Evolutionary conservation across 1,140 invertebrate genomes (phyloP), one percentile per base, ranked within the genome.

Genomic region (Melipona quadrifasciata): DNA sequence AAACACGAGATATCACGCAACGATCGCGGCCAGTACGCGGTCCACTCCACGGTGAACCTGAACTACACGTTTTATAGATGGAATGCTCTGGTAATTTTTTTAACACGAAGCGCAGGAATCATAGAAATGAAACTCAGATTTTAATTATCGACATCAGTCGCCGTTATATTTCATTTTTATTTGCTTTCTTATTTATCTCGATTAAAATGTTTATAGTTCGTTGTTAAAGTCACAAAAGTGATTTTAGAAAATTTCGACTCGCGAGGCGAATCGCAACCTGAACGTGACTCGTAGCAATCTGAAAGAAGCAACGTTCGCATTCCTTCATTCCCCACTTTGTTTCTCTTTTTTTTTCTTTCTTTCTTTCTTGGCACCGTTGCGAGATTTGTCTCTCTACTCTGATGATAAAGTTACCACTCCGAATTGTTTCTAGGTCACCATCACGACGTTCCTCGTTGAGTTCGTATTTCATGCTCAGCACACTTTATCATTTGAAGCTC

Each of bases 1-100:
- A 83, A 77, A 86, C 80, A 81, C 57, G 80, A 86, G 84, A 77
- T 82, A 86, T 83, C 84, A 55, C 24, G 68, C 80, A 86, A 86
- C 80, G 84, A 86, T 86, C 74, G 34, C 73, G 80, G 51, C 4
- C 67, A 82, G 80, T 73, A 74, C 84, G 84, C n/a, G n/a, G n/a
- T 86, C 74, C 83, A 86, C 80, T 76, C 72, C 72, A 67, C 84
- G 65, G 55, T 47, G 57, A 58, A 14, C 79, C 39, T 47, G 64
- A 55, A 82, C 19, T 68, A 82, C 27, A 0, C 55, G 84, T 12
- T 71, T 82, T 82, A 61, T 82, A 85, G 84, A 85, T 39, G 55
- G 39, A 34, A 51, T 17, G 27, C 70, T 53, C 53, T n/a, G 68
- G 5, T 51, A 39, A 5, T 17, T 61, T 47, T 79, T 58, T 14